phyloP scores from a whole-genome alignment of 1,140 invertebrate species.

The Hermetia illucens region DNA sequence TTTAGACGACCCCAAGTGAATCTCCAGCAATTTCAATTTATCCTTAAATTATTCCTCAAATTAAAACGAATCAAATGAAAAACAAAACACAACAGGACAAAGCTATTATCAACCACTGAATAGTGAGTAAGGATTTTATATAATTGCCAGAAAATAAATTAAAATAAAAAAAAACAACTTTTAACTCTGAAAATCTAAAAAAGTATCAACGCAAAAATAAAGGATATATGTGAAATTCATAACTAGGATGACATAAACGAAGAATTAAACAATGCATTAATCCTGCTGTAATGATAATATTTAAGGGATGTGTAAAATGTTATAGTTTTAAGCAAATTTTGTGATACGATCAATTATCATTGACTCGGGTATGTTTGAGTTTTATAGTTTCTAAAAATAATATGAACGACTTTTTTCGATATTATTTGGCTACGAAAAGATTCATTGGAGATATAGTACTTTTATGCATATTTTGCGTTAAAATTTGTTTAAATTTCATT shows the following conservation, averaged over 20 bases:
- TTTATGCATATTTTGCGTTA: too few relatives aligned
- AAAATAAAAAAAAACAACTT: neutral
- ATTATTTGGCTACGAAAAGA: too few relatives aligned
- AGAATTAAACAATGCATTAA: neutral
- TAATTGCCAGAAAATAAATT: neutral
- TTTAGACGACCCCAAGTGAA: neutral
- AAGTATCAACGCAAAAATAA: neutral
- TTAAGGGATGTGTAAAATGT: neutral
- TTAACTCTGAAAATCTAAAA: neutral
- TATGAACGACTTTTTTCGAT: too few relatives aligned
- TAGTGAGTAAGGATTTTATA: neutral
- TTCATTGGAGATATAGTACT: too few relatives aligned
- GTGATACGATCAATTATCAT: conserved; percentile 1
- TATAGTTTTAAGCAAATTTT: neutral
- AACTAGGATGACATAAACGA: neutral
- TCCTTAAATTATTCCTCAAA: neutral
- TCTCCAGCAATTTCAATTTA: neutral
- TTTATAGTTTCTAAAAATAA: too few relatives aligned
- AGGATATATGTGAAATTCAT: neutral
- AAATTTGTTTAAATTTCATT: too few relatives aligned
- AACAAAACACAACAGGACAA: neutral
- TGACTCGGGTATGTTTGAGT: too few relatives aligned
- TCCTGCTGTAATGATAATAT: neutral
- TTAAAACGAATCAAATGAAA: too few relatives aligned
- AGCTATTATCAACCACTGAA: neutral